Evolutionary conservation across 2,888 invertebrate species (phyloP), one percentile per base, ranked within the genome.

Genomic region (Elysia crispata): DNA sequence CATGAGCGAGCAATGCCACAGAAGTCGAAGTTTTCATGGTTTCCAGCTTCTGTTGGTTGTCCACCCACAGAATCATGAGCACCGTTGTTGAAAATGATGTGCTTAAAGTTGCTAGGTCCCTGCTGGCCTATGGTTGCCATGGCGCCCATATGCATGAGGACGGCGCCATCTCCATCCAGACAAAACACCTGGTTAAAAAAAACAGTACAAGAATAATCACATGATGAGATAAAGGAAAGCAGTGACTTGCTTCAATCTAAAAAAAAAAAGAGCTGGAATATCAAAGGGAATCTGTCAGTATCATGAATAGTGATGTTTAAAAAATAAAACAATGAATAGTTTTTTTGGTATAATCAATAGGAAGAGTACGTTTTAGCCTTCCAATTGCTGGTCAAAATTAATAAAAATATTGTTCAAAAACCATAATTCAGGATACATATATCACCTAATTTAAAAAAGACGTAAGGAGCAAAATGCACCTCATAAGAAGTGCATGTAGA

Each of bases 1-100:
- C 90, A 91, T 1, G 87, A 90, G 62, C 83, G 77, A 11, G 90
- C 91, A 73, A 92, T 87, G 11, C 84, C 80, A 5, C 88, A 81
- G 79, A 91, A 88, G 41, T 86, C 87, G 85, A 91, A 91, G 6
- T 70, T 75, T 1, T 85, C 85, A 83, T 87, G 86, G 77, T 87
- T 86, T 11, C 80, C 83, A 0, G 91, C 91, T 79, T 89, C 91
- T 25, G 91, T 92, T 5, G 92, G 92, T 83, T 93, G 92, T 3
- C 92, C 93, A 41, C 93, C 93, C 0, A 93, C 93, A 25, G 92
- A 92, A 82, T 93, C 93, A 84, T 93, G 93, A 31, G 91, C 90
- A 57, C 92, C 92, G 82, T 93, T 93, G 85, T 93, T 93, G 80
- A 93, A 87, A 49, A 93, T 87, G 54, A 93, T 89, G 81, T 93